These are phyloP conservation scores for Standfussiana lucernea DNA, from an alignment of 2,888 invertebrate genomes.

Conservation along the genomic window DNA sequence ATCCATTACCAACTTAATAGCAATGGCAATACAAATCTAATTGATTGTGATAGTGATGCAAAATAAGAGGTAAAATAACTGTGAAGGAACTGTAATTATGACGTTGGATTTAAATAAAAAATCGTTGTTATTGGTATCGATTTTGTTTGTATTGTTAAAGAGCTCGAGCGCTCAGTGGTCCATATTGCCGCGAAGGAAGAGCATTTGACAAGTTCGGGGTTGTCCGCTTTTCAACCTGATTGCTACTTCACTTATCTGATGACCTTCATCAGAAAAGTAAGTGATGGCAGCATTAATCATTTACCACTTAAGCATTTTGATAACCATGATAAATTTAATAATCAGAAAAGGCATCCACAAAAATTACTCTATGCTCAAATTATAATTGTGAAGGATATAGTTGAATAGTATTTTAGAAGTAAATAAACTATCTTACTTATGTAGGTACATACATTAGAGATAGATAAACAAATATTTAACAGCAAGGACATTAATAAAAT, in stretches of 20 bases:
- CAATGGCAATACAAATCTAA: background rate
- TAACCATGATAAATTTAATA: constrained; percentile 1
- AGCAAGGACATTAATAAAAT: constrained; percentile 43
- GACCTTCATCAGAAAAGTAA: too few relatives aligned
- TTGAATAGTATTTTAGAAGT: constrained; percentile 21
- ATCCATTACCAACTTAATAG: background rate
- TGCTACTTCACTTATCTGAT: too few relatives aligned
- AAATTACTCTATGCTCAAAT: constrained; percentile 6
- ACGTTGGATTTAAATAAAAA: background rate
- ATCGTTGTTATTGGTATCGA: constrained; percentile 32
- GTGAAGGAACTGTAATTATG: background rate
- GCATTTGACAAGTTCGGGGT: background rate
- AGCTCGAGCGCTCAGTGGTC: background rate
- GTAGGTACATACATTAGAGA: constrained; percentile 31
- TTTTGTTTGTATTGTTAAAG: background rate
- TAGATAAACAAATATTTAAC: constrained; percentile 45
- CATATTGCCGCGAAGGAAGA: background rate
- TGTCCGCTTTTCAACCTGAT: background rate
- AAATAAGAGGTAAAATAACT: background rate
- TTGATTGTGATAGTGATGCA: background rate
- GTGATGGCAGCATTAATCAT: constrained; percentile 14
- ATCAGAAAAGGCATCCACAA: background rate
- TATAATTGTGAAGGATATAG: constrained; percentile 6
- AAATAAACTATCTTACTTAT: constrained; percentile 46
- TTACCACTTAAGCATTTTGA: constrained; percentile 4